Percentiles rank a stretch among this genome's conserved stretches.
Conservation (phyloP, 2,888 invertebrate genomes). For the Parelbella ahira region DNA sequence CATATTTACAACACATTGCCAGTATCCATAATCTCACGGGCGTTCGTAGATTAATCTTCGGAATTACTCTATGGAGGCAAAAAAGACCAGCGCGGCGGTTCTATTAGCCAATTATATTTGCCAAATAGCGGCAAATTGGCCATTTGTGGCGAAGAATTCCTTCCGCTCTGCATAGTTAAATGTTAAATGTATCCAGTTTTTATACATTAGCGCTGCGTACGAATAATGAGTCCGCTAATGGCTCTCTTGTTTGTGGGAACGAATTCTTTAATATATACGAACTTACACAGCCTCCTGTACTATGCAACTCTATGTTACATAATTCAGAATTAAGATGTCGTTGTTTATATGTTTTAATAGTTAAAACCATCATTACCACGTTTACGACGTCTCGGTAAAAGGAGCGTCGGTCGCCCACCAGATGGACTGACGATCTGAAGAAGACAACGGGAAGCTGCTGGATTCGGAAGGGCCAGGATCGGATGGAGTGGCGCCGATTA, state of each 20-base stretch:
- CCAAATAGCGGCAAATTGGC: constrained; percentile 68
- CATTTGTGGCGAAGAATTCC: constrained; percentile 58
- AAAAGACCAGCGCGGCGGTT: constrained; percentile 56
- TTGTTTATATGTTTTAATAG: too few relatives aligned
- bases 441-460: too few relatives aligned
- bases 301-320: too few relatives aligned
- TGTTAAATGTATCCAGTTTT: constrained; percentile 32
- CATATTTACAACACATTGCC: constrained; percentile 41
- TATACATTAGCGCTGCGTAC: constrained; percentile 21
- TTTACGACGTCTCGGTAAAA: too few relatives aligned
- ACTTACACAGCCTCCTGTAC: too few relatives aligned
- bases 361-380: too few relatives aligned
- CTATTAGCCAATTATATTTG: constrained; percentile 48
- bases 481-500: too few relatives aligned
- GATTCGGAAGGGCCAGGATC: too few relatives aligned
- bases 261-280: too few relatives aligned
- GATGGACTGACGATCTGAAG: too few relatives aligned
- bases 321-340: too few relatives aligned
- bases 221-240: constrained; percentile 20
- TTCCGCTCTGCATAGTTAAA: constrained; percentile 58
- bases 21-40: constrained; percentile 64
- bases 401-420: too few relatives aligned
- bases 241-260: constrained; percentile 6
- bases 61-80: constrained; percentile 49
- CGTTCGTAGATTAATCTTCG: constrained; percentile 60